Evolutionary conservation across 2,797 vertebrate species (phyloP).

Genomic region (Oreortyx pictus): DNA sequence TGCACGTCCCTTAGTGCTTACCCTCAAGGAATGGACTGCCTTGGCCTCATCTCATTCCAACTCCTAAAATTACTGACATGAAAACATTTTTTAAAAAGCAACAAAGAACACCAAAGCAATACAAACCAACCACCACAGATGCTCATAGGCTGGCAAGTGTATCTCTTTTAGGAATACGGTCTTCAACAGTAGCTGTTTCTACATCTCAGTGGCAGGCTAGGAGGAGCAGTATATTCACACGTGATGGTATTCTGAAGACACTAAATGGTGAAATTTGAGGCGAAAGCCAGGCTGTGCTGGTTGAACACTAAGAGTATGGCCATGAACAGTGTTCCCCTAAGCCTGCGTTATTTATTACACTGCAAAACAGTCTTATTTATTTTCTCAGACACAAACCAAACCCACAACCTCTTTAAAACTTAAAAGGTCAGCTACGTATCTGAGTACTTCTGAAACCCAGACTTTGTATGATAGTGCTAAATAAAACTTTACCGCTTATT

Average conservation of each 20-base stretch:
- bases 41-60: not conserved
- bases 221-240: not conserved
- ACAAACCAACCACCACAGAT: not conserved
- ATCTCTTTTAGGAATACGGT: conserved; percentile 5
- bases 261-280: not conserved
- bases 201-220: not conserved
- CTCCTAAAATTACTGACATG: conserved; percentile 31
- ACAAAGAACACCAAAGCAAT: not conserved
- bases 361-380: not conserved
- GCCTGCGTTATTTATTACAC: not conserved
- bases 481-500: not conserved
- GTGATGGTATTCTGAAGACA: not conserved
- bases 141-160: not conserved
- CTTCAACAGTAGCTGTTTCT: conserved; percentile 25
- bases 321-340: not conserved
- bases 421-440: not conserved
- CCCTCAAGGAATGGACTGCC: conserved; percentile 22
- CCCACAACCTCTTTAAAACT: not conserved
- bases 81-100: conserved; percentile 19
- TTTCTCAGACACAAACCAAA: not conserved
- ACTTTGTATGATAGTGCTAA: not conserved
- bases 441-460: not conserved
- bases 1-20: not conserved
- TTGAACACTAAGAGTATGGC: not conserved
- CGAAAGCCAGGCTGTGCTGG: not conserved